phyloP scores from a whole-genome alignment of 92 coral and sea anemone species.

The Epizoanthus ramosus region DNA sequence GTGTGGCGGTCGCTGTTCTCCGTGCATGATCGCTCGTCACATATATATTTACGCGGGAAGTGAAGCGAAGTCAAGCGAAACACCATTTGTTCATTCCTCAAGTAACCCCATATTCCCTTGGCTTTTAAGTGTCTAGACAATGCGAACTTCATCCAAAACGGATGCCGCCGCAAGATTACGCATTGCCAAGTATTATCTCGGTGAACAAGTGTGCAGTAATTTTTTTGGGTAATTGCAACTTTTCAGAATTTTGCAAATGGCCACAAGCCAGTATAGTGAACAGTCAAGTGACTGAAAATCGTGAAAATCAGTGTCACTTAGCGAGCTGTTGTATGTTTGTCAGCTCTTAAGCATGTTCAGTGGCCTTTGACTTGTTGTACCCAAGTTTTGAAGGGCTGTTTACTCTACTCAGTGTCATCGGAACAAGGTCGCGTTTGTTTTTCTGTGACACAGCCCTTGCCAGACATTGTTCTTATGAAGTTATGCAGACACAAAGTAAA shows the following conservation, averaged over 20 bases:
- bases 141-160: background rate
- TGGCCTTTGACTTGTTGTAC: background rate
- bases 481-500: background rate
- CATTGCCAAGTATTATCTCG: background rate
- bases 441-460: conserved; percentile 8
- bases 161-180: background rate
- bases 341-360: background rate
- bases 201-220: background rate
- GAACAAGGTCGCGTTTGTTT: conserved; percentile 22
- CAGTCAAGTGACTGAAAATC: no score
- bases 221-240: background rate
- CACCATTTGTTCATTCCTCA: background rate
- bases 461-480: background rate
- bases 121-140: conserved; percentile 31
- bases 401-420: background rate
- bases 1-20: conserved; percentile 10
- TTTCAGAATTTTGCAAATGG: no score
- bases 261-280: no score
- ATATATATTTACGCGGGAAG: conserved; percentile 3
- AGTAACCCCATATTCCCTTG: no score
- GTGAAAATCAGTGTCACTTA: background rate
- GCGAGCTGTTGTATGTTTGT: conserved; percentile 2
- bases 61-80: background rate
- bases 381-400: background rate
- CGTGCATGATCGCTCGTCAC: background rate